phyloP scores from a whole-genome alignment of 2,113 vertebrate species.

The Grammomys surdaster region DNA sequence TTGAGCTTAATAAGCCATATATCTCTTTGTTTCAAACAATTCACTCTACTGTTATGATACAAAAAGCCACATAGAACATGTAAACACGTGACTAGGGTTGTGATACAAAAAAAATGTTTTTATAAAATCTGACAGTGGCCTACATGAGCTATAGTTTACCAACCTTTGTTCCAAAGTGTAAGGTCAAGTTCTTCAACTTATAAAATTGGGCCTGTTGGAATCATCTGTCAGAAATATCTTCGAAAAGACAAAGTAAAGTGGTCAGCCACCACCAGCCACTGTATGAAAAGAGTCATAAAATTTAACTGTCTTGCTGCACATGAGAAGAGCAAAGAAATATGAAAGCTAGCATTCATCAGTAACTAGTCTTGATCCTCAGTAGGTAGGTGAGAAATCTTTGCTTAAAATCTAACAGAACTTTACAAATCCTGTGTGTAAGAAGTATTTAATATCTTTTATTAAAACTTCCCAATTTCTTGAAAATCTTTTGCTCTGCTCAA shows the following conservation, averaged over 20 bases:
- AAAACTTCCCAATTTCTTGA: not conserved
- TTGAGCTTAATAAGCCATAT: not conserved
- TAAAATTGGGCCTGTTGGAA: not conserved
- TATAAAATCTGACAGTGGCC: conserved; percentile 2
- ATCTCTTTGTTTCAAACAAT: not conserved
- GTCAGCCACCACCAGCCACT: not conserved
- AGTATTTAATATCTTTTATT: not conserved
- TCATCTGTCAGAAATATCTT: not conserved
- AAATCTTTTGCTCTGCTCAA: not conserved
- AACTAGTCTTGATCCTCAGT: not conserved
- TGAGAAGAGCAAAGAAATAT: not conserved
- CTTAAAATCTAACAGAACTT: conserved; percentile 5
- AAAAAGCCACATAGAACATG: not conserved
- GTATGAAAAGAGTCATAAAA: not conserved
- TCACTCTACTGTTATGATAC: not conserved
- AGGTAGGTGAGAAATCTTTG: not conserved
- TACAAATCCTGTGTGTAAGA: conserved; percentile 24
- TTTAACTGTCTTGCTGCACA: not conserved
- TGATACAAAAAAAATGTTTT: conserved; percentile 15
- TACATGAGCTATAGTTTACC: not conserved
- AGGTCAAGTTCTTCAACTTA: not conserved
- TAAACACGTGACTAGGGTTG: not conserved
- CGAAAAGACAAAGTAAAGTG: conserved; percentile 13
- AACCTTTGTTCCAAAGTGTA: not conserved
- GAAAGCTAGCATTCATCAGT: not conserved